Percentiles rank a stretch among this genome's conserved stretches.
phyloP scores from a whole-genome alignment of 1,140 invertebrate genomes.

The Penaeus indicus region DNA sequence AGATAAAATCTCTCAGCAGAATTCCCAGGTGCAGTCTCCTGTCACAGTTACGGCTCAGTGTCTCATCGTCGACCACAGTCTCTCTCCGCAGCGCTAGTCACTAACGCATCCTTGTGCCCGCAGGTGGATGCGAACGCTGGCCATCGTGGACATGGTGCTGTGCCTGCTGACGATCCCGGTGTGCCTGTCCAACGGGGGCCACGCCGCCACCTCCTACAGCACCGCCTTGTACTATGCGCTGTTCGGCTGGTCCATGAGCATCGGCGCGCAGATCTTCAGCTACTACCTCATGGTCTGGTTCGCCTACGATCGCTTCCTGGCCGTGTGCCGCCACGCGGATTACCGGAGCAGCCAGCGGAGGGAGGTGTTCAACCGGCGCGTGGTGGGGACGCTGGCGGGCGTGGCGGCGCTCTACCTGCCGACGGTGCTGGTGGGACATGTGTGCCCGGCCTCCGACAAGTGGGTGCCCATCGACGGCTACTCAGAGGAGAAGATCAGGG shows the following conservation, averaged over 20 bases:
- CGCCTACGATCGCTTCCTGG: conserved; percentile 50
- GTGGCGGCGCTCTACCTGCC: conserved; percentile 39
- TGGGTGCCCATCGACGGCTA: conserved; percentile 41
- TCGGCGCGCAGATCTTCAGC: conserved; percentile 50
- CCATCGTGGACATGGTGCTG: conserved; percentile 36
- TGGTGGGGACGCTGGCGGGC: conserved; percentile 9
- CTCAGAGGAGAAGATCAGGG: neutral
- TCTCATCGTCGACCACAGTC: too few relatives aligned
- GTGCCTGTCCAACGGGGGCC: conserved; percentile 40
- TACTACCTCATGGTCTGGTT: conserved; percentile 58
- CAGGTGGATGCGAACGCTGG: conserved; percentile 51
- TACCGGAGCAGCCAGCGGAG: conserved; percentile 39
- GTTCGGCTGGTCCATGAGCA: conserved; percentile 54
- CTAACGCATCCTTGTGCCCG: neutral
- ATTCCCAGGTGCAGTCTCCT: too few relatives aligned
- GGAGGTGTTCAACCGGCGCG: neutral
- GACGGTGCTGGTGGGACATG: conserved; percentile 23
- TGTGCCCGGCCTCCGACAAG: neutral
- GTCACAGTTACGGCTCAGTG: too few relatives aligned
- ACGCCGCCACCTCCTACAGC: neutral
- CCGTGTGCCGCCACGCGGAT: conserved; percentile 42
- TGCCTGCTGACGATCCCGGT: conserved; percentile 45
- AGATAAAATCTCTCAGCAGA: too few relatives aligned
- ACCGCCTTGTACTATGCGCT: conserved; percentile 47
- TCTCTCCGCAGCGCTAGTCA: too few relatives aligned